A percentile compares a stretch with the other conserved stretches of the same genome.
phyloP scores from a whole-genome alignment of 2,797 vertebrate genomes.

The Danio tinwini region DNA sequence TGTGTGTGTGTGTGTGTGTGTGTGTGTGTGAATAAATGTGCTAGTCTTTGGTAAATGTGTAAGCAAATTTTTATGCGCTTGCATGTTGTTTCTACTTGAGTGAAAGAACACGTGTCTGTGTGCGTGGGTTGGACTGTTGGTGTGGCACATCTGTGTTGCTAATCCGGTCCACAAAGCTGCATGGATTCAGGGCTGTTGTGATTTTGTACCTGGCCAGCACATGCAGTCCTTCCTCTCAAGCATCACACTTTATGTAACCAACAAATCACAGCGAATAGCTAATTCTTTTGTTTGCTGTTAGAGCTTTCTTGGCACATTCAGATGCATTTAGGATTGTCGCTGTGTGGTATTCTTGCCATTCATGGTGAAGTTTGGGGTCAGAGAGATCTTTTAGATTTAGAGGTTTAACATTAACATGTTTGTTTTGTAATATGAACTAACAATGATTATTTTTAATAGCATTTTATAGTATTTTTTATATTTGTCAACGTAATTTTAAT shows the following conservation, averaged over 20 bases:
- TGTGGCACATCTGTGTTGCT: slow-evolving; percentile 26
- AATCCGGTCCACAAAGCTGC: slow-evolving; percentile 13
- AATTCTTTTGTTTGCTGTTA: slow-evolving; percentile 5
- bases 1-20: not conserved
- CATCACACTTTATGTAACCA: slow-evolving; percentile 33
- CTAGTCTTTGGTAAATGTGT: not conserved
- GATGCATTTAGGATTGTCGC: not conserved
- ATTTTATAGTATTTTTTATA: not conserved
- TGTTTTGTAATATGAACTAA: too few species aligned
- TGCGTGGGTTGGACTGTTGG: slow-evolving; percentile 21
- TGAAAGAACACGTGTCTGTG: slow-evolving; percentile 17
- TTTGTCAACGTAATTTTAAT: too few species aligned
- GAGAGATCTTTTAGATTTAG: not conserved
- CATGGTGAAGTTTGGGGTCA: not conserved
- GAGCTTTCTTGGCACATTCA: not conserved
- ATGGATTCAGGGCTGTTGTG: slow-evolving; percentile 15
- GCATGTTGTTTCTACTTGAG: slow-evolving; percentile 17
- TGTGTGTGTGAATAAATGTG: slow-evolving; percentile 15
- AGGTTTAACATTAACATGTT: too few species aligned
- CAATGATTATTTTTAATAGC: too few species aligned
- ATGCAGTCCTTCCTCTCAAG: slow-evolving; percentile 12
- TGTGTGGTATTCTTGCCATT: not conserved
- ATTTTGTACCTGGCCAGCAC: slow-evolving; percentile 8
- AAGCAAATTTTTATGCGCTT: not conserved
- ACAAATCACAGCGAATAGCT: slow-evolving; percentile 20